These are phyloP conservation scores for Chiloscyllium punctatum DNA, from an alignment of 2,797 vertebrate species.

Conservation along the genomic window DNA sequence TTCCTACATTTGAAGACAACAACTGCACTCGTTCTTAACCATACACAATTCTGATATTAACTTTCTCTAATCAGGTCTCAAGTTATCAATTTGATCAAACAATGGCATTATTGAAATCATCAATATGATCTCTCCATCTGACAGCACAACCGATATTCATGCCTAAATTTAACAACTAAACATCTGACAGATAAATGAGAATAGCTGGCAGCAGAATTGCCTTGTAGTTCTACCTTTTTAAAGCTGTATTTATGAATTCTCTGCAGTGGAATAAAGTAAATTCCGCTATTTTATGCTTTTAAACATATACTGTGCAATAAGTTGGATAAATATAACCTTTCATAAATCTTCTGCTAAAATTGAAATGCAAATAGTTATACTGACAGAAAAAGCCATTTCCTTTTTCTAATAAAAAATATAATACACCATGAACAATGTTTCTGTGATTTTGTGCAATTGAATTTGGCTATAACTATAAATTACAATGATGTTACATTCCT, in stretches of 20 bases:
- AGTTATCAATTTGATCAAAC: not conserved
- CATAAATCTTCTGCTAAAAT: conserved; percentile 17
- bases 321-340: conserved; percentile 4
- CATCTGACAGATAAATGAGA: not conserved
- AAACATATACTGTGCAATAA: conserved; percentile 12
- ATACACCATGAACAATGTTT: not conserved
- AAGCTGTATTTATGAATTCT: conserved; percentile 9
- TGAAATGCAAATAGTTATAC: conserved; percentile 14
- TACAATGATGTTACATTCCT: not conserved
- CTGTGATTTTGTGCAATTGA: not conserved
- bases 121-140: not conserved
- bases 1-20: not conserved
- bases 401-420: not conserved
- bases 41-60: not conserved
- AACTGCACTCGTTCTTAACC: not conserved
- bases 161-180: not conserved
- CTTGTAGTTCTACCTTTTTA: not conserved
- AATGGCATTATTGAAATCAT: not conserved
- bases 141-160: conserved; percentile 17
- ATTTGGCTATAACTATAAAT: conserved; percentile 26
- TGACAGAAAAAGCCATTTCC: conserved; percentile 16
- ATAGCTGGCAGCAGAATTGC: not conserved
- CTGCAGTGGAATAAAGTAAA: conserved; percentile 7
- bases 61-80: too few relatives aligned
- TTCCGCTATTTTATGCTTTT: not conserved